Evolutionary conservation across 2,888 invertebrate species (phyloP), one percentile per base, ranked within the genome.

Genomic region (Pyrocoelia pectoralis): DNA sequence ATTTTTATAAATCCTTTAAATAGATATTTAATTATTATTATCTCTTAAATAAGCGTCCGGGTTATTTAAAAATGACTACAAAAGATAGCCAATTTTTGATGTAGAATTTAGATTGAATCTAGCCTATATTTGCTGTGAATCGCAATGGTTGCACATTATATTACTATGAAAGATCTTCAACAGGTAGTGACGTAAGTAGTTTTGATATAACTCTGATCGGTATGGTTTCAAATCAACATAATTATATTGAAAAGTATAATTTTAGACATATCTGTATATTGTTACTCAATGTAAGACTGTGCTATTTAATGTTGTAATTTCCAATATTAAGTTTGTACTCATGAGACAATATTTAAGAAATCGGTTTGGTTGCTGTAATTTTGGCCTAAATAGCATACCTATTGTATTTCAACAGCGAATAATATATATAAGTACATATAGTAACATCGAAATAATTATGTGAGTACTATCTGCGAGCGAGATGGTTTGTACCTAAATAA

Each of bases 201-300:
- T 60, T 60, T 60, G 60, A 60, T 60, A 60, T 54, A 46, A 54
- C n/a, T n/a, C 40, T 15, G 52, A 33, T 14, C n/a, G 5, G 12
- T 53, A 24, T 53, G 10, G 8, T 53, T 43, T 53, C 53, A 59
- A 53, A 53, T 59, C 38, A 28, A 46, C 53, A 48, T 49, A 29
- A 17, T 33, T 28, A 14, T 54, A 29, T 43, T 15, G 54, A 48
- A 6, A 60, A 54, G 54, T 54, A 40, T 60, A 60, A 59, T 65
- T 65, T 57, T 68, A 67, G 67, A 70, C 68, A 68, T 68, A 70
- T 68, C 70, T 67, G 61, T 70, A 68, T 70, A 53, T 66, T 70
- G 50, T 66, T 65, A 67, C 65, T 65, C 68, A 68, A 65, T 70
- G 67, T 70, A 70, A 70, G 70, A 70, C 70, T 70, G 63, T 63